phyloP scores from a whole-genome alignment of 2,113 vertebrate species.

The Hippopotamus amphibius region DNA sequence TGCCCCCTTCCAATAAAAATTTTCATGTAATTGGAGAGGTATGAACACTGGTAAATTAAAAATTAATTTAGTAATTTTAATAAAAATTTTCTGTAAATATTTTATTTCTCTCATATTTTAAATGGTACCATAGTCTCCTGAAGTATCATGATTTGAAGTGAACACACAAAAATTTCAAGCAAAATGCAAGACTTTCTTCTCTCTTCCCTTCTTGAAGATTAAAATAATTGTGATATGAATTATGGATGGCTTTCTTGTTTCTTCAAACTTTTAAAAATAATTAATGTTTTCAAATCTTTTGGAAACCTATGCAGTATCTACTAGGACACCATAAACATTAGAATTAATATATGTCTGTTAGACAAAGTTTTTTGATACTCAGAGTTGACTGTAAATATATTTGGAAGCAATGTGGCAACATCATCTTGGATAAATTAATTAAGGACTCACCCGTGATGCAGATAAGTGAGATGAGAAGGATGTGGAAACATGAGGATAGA shows the following conservation, averaged over 20 bases:
- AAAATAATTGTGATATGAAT: not conserved
- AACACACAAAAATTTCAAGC: not conserved
- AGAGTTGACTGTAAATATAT: not conserved
- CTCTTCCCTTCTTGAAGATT: not conserved
- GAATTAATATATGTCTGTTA: not conserved
- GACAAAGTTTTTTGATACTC: not conserved
- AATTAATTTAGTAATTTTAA: slow-evolving; percentile 6
- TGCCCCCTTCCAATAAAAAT: not conserved
- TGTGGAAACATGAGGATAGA: not conserved
- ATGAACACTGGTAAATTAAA: slow-evolving; percentile 29
- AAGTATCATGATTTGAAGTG: slow-evolving; percentile 28
- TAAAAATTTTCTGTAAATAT: not conserved
- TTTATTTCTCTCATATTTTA: not conserved
- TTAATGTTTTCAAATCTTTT: not conserved
- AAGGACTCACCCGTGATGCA: not conserved
- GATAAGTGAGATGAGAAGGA: not conserved
- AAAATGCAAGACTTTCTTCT: not conserved
- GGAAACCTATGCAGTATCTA: not conserved
- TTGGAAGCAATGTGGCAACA: not conserved
- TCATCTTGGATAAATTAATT: not conserved
- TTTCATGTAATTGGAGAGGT: not conserved
- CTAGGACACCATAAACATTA: not conserved
- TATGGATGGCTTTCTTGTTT: slow-evolving; percentile 43
- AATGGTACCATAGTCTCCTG: not conserved
- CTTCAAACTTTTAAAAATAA: not conserved